Base-by-base conservation (phyloP, 2,113 vertebrate species). In the Cyanoliseus patagonus region DNA sequence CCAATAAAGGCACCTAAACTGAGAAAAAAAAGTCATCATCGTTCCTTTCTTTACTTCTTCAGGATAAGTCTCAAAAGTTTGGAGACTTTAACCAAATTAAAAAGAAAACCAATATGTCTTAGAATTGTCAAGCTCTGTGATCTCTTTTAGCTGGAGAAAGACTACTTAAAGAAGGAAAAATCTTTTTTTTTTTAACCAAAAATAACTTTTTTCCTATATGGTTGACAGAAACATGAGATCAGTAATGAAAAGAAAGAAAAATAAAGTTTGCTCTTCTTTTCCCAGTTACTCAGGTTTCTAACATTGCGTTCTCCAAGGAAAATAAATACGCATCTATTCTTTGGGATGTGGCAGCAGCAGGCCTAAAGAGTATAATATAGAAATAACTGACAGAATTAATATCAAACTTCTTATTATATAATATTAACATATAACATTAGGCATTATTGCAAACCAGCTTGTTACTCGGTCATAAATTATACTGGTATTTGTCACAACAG, bases 181-280 rank as follows among this genome's bases (percentile, higher is more conserved):
- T 10, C 20, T 8, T 0, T 2, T 11, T 23, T 0, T 37, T 57
- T 51, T 11, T 10, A 2, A 47, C 8, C 7, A 51, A 39, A 66
- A 69, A 62, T 35, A 53, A 47, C 20, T 61, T 35, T 3, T 83
- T 91, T 66, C n/a, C 28, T 74, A 6, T 49, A n/a, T 62, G 27
- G 25, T 66, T 90, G 59, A n/a, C n/a, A n/a, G 35, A 73, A 68
- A 46, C n/a, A 20, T 46, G 28, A 62, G 20, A 46, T 77, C 77
- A 62, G 5, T 49, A 46, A 64, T 49, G 17, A 42, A 73, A 44
- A 2, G 19, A 44, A 53, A 39, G 24, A 30, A 33, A 20, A 7
- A 55, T 51, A 6, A 33, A 19, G 37, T 39, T 47, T 74, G 46
- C 37, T 85, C 13, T 51, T 55, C 25, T 69, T 17, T 76, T 78